Evolutionary conservation across 2,888 invertebrate species (phyloP).

Genomic region (Punctoribates punctum): DNA sequence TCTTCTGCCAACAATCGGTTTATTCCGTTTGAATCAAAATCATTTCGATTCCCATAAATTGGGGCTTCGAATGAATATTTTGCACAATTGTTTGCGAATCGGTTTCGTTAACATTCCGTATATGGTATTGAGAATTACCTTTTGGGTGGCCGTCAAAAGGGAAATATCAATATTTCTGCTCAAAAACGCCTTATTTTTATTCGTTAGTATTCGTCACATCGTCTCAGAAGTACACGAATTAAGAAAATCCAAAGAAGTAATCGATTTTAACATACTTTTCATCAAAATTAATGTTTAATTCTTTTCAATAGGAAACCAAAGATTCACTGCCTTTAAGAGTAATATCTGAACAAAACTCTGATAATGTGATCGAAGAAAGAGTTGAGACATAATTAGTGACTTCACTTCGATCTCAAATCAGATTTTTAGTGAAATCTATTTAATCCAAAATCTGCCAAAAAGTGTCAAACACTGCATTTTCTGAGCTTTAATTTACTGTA

Average conservation of each 20-base stretch:
- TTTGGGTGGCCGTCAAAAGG: neutral
- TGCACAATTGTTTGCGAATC: conserved; percentile 19
- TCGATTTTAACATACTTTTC: neutral
- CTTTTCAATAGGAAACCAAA: too few relatives aligned
- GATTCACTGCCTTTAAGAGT: too few relatives aligned
- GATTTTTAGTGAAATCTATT: too few relatives aligned
- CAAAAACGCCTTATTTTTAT: conserved; percentile 23
- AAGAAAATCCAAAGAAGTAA: neutral
- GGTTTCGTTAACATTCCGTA: conserved; percentile 11
- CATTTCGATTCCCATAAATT: neutral
- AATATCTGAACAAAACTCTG: too few relatives aligned
- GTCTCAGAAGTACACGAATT: conserved; percentile 17
- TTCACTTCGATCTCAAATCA: too few relatives aligned
- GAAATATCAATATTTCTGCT: conserved; percentile 23
- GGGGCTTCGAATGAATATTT: conserved; percentile 1
- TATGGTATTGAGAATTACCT: neutral
- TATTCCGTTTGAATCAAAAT: conserved; percentile 17
- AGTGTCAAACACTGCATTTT: too few relatives aligned
- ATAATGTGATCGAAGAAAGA: too few relatives aligned
- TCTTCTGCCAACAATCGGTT: conserved; percentile 13
- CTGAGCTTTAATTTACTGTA: too few relatives aligned
- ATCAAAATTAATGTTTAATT: too few relatives aligned
- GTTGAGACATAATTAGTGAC: too few relatives aligned
- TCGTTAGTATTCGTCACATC: conserved; percentile 5
- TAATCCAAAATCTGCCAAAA: too few relatives aligned